Percentiles rank a stretch among this genome's conserved stretches.
Conservation (phyloP, 1,140 invertebrate species). For the Chlorops oryzae region DNA sequence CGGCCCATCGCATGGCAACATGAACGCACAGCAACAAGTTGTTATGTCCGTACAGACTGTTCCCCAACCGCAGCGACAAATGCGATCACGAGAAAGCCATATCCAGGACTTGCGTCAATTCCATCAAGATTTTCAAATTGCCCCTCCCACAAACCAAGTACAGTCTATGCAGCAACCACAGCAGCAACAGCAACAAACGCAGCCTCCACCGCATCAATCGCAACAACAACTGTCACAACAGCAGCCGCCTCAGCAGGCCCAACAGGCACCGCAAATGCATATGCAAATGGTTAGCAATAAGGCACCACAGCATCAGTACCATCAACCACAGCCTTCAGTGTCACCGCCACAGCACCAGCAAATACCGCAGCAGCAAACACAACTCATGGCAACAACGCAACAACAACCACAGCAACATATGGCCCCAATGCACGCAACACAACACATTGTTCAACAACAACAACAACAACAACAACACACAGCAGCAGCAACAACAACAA, state of each 20-base stretch:
- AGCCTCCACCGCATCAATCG: conserved; percentile 37
- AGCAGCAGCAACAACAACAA: conserved; percentile 41
- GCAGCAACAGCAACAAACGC: conserved; percentile 18
- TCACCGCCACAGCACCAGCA: conserved; percentile 36
- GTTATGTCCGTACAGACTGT: conserved; percentile 19
- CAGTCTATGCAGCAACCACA: conserved; percentile 22
- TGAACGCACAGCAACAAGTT: conserved; percentile 11
- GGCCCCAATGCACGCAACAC: too few relatives aligned
- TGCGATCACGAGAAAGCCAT: conserved; percentile 37
- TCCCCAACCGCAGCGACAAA: conserved; percentile 34
- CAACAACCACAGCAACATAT: conserved; percentile 40
- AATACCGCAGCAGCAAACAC: conserved; percentile 38
- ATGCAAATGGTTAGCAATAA: conserved; percentile 33
- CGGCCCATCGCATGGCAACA: conserved; percentile 11
- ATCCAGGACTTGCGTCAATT: conserved; percentile 42
- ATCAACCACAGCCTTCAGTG: conserved; percentile 29
- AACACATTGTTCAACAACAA: conserved; percentile 17
- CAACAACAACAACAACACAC: conserved; percentile 15
- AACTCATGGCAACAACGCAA: too few relatives aligned
- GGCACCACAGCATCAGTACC: conserved; percentile 25
- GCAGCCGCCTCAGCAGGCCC: conserved; percentile 32
- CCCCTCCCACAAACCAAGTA: conserved; percentile 30
- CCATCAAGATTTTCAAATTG: conserved; percentile 39
- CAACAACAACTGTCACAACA: conserved; percentile 21
- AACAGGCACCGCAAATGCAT: conserved; percentile 32